Percentiles rank a stretch among this genome's conserved stretches.
Conservation (phyloP, 2,113 vertebrate species). For the Henicopernis longicauda region DNA sequence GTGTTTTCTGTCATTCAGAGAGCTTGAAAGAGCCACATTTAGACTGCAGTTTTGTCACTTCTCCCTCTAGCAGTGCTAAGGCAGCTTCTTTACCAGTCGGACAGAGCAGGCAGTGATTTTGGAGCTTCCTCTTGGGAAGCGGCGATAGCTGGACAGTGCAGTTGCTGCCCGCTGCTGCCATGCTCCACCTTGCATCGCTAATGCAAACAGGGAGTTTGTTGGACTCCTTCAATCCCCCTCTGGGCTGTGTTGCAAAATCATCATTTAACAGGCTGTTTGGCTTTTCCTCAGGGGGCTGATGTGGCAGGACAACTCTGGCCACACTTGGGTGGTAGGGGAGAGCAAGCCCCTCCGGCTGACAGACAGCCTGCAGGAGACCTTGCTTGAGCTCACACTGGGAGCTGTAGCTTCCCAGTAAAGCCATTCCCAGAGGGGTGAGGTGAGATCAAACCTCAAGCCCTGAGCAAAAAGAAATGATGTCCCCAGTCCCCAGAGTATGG, state of each 20-base stretch:
- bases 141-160: neutral
- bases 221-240: neutral
- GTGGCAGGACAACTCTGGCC: neutral
- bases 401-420: neutral
- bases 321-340: accelerated
- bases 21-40: slow-evolving; percentile 37
- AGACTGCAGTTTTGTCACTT: slow-evolving; percentile 44
- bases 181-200: accelerated
- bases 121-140: neutral
- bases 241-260: neutral
- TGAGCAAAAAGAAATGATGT: neutral
- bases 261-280: neutral
- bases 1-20: slow-evolving; percentile 49
- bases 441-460: neutral
- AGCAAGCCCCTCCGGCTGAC: accelerated
- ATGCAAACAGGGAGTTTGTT: neutral
- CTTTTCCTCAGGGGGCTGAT: accelerated
- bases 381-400: accelerated
- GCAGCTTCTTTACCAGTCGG: neutral
- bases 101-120: neutral
- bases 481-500: neutral
- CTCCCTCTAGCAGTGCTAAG: slow-evolving; percentile 25
- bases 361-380: neutral
- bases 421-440: neutral
- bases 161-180: neutral